Evolutionary conservation across 2,797 vertebrate genomes (phyloP).

Genomic region (Bradypodion pumilum): DNA sequence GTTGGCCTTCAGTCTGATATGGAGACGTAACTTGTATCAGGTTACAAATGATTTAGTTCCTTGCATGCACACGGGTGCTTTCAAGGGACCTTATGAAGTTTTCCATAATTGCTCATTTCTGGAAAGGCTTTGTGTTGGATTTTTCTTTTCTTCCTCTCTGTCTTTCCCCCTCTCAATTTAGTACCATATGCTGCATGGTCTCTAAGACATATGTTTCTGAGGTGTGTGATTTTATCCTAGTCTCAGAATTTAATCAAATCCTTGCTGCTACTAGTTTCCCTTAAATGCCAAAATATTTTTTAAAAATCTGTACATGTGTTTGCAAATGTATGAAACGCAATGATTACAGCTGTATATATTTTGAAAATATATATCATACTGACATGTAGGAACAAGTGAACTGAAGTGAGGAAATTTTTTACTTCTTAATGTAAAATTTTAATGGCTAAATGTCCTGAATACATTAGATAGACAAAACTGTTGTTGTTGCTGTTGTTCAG

Average conservation of each 20-base stretch:
- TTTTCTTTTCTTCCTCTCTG: conserved; percentile 14
- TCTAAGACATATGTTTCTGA: conserved; percentile 53
- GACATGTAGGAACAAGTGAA: conserved; percentile 26
- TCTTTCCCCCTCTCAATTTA: neutral
- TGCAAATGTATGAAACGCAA: accelerated
- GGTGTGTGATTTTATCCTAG: conserved; percentile 49
- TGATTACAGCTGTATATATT: neutral
- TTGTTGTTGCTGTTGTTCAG: no score
- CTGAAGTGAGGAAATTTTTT: neutral
- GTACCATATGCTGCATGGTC: conserved; percentile 47
- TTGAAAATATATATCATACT: conserved; percentile 32
- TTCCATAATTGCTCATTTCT: conserved; percentile 67
- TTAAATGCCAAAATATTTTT: conserved; percentile 24
- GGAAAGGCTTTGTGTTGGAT: conserved; percentile 49
- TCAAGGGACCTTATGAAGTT: conserved; percentile 63
- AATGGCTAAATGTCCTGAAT: neutral
- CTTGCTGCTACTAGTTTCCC: conserved; percentile 46
- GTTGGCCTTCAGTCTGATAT: conserved; percentile 62
- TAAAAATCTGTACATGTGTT: neutral
- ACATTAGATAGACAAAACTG: neutral
- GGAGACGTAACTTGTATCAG: conserved; percentile 62
- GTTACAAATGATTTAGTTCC: conserved; percentile 51
- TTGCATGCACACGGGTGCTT: conserved; percentile 18
- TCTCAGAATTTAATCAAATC: conserved; percentile 43
- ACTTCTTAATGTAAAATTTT: neutral